phyloP scores from a whole-genome alignment of 1,140 invertebrate genomes.

The Chrysomallon squamiferum region DNA sequence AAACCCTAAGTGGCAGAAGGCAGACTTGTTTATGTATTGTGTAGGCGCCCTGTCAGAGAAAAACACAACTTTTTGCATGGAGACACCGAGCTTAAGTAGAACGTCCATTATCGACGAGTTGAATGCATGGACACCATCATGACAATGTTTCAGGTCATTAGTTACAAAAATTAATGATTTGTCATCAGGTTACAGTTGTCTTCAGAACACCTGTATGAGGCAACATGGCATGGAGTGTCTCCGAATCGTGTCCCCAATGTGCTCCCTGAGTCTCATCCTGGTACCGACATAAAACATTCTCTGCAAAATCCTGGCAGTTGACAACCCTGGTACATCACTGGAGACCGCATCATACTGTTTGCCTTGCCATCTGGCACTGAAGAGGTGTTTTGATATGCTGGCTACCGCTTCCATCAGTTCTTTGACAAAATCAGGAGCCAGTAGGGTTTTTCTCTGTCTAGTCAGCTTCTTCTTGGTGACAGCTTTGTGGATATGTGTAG shows the following conservation, averaged over 20 bases:
- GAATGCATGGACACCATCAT: slow-evolving; percentile 20
- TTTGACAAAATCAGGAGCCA: too few relatives aligned
- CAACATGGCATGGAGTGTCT: slow-evolving; percentile 10
- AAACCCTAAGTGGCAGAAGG: slow-evolving; percentile 16
- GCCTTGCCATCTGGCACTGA: slow-evolving; percentile 14
- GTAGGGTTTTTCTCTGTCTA: too few relatives aligned
- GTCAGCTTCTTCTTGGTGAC: too few relatives aligned
- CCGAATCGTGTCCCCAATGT: slow-evolving; percentile 15
- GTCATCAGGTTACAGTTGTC: not conserved
- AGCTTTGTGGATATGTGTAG: not conserved
- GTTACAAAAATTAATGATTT: slow-evolving; percentile 12
- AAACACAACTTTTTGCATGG: slow-evolving; percentile 15
- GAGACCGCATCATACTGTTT: not conserved
- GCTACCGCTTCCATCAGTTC: not conserved
- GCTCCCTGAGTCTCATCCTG: slow-evolving; percentile 18
- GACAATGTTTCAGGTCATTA: slow-evolving; percentile 26
- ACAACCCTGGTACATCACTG: slow-evolving; percentile 11
- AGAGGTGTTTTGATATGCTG: not conserved
- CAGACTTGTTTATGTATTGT: slow-evolving; percentile 25
- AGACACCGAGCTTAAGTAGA: slow-evolving; percentile 4
- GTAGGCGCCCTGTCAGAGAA: slow-evolving; percentile 26
- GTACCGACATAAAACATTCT: slow-evolving; percentile 10
- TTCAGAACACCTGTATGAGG: slow-evolving; percentile 5
- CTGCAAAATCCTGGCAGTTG: slow-evolving; percentile 14
- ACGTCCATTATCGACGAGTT: not conserved